A percentile compares a stretch with the other conserved stretches of the same genome.
Evolutionary conservation across 2,888 invertebrate species (phyloP).

Genomic region (Autographa pulchrina): DNA sequence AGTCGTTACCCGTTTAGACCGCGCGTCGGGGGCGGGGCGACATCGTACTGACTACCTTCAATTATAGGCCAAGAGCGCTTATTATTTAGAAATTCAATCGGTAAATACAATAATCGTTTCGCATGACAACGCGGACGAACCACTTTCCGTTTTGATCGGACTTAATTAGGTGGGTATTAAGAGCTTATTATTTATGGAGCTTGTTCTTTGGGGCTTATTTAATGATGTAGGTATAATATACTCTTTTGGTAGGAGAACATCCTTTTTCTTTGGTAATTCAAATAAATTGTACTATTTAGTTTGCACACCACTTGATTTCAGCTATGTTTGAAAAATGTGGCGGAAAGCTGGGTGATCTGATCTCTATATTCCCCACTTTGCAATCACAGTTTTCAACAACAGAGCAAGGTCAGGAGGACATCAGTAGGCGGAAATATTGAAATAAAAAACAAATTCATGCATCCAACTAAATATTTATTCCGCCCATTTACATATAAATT

Average conservation of each 20-base stretch:
- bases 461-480: slow-evolving; percentile 85
- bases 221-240: background rate
- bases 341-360: no score
- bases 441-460: slow-evolving; percentile 67
- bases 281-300: no score
- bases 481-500: slow-evolving; percentile 77
- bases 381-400: no score
- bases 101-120: slow-evolving; percentile 82
- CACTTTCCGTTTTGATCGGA: slow-evolving; percentile 64
- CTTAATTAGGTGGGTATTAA: slow-evolving; percentile 48
- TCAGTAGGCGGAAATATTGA: background rate
- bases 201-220: background rate
- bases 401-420: background rate
- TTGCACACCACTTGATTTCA: no score
- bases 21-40: slow-evolving; percentile 66
- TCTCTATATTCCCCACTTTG: no score
- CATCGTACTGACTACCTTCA: slow-evolving; percentile 78
- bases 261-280: no score
- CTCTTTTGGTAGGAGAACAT: background rate
- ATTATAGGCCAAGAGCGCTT: slow-evolving; percentile 80
- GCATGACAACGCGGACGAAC: slow-evolving; percentile 73
- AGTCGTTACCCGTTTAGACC: slow-evolving; percentile 25
- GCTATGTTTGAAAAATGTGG: no score
- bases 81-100: slow-evolving; percentile 83
- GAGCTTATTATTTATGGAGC: slow-evolving; percentile 21